These are phyloP conservation scores for Branchellion lobata DNA, from an alignment of 2,888 invertebrate species.

Conservation along the genomic window DNA sequence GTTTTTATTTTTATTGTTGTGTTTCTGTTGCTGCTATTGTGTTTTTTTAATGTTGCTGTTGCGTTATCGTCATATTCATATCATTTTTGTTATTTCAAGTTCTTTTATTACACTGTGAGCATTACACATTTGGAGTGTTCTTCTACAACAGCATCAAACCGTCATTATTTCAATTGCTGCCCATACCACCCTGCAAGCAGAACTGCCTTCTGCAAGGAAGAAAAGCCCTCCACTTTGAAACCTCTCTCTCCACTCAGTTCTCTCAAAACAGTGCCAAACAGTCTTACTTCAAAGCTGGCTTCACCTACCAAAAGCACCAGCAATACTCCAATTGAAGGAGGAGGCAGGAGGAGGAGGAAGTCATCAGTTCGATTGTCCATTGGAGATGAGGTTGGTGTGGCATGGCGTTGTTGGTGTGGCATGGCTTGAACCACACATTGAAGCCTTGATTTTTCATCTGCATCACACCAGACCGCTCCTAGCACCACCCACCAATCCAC, in stretches of 20 bases:
- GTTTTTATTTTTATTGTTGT: too few relatives aligned
- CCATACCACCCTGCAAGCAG: too few relatives aligned
- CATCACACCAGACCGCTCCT: neutral
- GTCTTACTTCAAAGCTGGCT: neutral
- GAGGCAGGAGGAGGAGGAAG: slow-evolving; percentile 14
- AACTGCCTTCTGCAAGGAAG: neutral
- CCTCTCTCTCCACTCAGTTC: neutral
- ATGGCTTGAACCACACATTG: neutral
- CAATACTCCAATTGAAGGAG: neutral
- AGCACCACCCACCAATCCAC: too few relatives aligned
- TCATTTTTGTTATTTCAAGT: too few relatives aligned
- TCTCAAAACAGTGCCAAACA: neutral
- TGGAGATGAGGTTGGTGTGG: neutral
- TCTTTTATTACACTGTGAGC: neutral
- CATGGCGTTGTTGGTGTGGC: too few relatives aligned
- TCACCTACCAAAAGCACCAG: neutral
- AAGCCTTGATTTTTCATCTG: neutral
- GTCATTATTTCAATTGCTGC: too few relatives aligned
- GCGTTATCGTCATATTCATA: neutral
- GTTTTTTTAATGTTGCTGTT: neutral
- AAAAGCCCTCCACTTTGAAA: neutral
- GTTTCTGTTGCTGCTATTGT: neutral
- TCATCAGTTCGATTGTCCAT: neutral
- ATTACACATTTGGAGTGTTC: neutral
- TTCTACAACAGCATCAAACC: too few relatives aligned